Percentiles rank a stretch among this genome's conserved stretches.
These are phyloP conservation scores for Semotilus atromaculatus DNA, from an alignment of 2,797 vertebrate genomes.

Conservation along the genomic window DNA sequence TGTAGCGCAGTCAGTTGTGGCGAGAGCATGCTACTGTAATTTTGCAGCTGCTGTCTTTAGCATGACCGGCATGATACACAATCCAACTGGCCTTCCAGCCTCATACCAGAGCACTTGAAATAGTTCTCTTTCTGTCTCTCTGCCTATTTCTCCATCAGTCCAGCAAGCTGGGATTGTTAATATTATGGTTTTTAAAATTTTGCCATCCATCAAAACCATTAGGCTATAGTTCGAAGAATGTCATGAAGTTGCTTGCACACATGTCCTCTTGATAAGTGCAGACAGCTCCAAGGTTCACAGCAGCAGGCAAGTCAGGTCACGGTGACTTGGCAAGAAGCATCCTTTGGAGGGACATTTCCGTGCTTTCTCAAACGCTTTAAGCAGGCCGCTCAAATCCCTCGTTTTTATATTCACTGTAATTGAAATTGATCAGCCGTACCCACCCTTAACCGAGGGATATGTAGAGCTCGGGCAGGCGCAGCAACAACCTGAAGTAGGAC, in stretches of 20 bases:
- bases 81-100: constrained; percentile 75
- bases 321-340: constrained; percentile 30
- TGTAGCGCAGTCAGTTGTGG: constrained; percentile 72
- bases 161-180: constrained; percentile 60
- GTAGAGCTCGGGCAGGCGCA: constrained; percentile 56
- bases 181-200: constrained; percentile 63
- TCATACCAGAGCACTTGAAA: constrained; percentile 76
- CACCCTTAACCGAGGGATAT: constrained; percentile 55
- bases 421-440: constrained; percentile 67
- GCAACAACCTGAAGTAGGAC: constrained; percentile 43
- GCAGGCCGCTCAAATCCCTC: constrained; percentile 39
- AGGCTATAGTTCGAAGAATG: constrained; percentile 30
- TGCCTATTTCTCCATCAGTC: constrained; percentile 46
- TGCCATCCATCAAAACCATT: constrained; percentile 58
- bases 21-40: constrained; percentile 76
- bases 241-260: constrained; percentile 35
- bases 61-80: constrained; percentile 68
- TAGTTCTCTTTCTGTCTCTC: constrained; percentile 69
- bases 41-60: constrained; percentile 80
- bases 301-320: constrained; percentile 43
- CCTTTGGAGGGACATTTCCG: constrained; percentile 44
- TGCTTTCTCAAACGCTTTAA: constrained; percentile 45
- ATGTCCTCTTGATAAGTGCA: constrained; percentile 38
- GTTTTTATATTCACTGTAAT: constrained; percentile 68
- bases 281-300: constrained; percentile 35